Evolutionary conservation across 2,797 vertebrate species (phyloP), one percentile per base, ranked within the genome.

Genomic region (Choloepus didactylus): DNA sequence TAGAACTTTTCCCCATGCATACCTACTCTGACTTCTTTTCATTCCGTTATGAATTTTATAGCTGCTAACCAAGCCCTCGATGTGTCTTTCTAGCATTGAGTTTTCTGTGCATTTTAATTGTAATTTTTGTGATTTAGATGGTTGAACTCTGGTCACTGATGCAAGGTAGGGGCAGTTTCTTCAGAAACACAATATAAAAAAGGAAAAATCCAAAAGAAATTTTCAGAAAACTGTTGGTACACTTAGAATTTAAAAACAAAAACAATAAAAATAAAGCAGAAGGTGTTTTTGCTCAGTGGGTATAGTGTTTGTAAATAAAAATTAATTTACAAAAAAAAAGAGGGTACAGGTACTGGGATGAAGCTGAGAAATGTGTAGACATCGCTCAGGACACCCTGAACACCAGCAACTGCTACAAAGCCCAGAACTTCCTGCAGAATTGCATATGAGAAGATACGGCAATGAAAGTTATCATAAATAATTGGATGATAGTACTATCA

Each of bases 101-200:
- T 91, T 54, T 41, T 87, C 46, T 87, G 56, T 85, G 7, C 64
- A 87, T 44, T 82, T 88, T 88, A 75, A 49, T 44, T 82, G 85
- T 88, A 75, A 44, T 46, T 91, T 95, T 46, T 91, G 29, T 66
- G 38, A 88, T 90, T 73, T 46, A 87, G 77, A 31, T 95, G 21
- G 19, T 51, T 94, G 62, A 95, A 85, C 66, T 91, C 35, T 92
- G 62, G 23, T 85, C 29, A 10, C 49, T 93, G 29, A 75, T 87
- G 15, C 7, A 81, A 51, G 29, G 31, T 66, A 75, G 23, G 12
- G 5, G 25, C 54, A 87, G 8, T 87, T 87, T 64, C 27, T 95
- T 79, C 82, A 69, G 23, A 94, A 62, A 85, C 4, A 76, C 25
- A 38, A 4, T 92, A 87, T 94, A 93, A 35, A 31, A 75, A 92